Percentiles rank a stretch among this genome's conserved stretches.
phyloP scores from a whole-genome alignment of 1,140 invertebrate genomes.

The Orchestia grillus region DNA sequence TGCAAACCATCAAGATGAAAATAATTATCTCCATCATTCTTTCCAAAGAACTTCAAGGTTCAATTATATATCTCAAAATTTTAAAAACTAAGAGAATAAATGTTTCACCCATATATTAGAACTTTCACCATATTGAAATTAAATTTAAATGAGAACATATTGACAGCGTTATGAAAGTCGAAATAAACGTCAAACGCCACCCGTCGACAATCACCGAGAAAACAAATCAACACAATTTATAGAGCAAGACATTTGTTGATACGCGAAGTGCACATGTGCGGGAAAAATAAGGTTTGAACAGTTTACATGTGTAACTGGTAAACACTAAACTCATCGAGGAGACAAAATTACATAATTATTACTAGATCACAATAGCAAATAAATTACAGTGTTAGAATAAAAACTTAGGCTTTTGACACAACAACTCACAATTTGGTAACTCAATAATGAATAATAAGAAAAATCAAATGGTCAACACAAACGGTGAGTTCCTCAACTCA shows the following conservation, averaged over 20 bases:
- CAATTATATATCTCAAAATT: too few species aligned
- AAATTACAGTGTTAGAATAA: not conserved
- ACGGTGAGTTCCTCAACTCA: constrained; percentile 8
- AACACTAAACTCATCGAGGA: not conserved
- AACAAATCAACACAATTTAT: not conserved
- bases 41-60: not conserved
- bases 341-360: not conserved
- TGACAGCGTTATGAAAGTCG: not conserved
- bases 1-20: not conserved
- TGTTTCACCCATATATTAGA: too few species aligned
- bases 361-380: not conserved
- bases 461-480: not conserved
- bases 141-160: too few species aligned
- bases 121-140: too few species aligned
- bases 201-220: not conserved
- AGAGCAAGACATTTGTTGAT: not conserved
- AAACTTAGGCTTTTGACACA: not conserved
- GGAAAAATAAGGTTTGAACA: not conserved
- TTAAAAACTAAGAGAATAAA: too few species aligned
- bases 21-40: not conserved
- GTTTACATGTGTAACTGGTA: not conserved
- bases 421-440: not conserved
- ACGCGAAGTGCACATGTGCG: not conserved
- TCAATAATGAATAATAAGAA: not conserved
- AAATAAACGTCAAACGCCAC: not conserved